Conservation (phyloP, 2,113 vertebrate species). For the Cichladusa arquata region DNA sequence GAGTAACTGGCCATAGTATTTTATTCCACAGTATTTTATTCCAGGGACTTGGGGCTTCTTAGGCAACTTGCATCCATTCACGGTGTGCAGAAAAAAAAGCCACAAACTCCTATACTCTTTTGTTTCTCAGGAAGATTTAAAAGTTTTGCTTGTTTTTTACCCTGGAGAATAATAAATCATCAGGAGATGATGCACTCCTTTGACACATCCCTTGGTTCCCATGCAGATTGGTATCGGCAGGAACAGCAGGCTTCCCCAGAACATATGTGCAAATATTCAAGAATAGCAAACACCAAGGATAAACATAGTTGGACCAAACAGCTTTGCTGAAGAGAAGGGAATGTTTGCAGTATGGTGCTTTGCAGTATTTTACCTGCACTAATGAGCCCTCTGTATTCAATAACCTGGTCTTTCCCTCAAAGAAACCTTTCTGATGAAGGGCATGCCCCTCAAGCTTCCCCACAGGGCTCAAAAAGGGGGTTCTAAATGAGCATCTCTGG, state of each 20-base stretch:
- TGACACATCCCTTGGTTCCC: background rate
- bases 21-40: background rate
- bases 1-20: background rate
- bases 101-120: background rate
- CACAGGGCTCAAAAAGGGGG: fast-evolving
- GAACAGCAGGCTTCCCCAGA: slow-evolving; percentile 62
- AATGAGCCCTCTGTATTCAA: background rate
- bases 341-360: slow-evolving; percentile 13
- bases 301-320: slow-evolving; percentile 21
- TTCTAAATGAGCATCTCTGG: background rate
- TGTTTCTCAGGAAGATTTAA: background rate
- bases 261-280: slow-evolving; percentile 63
- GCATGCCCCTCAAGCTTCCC: background rate
- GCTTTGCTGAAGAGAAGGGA: background rate
- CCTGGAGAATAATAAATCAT: background rate
- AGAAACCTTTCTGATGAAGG: background rate
- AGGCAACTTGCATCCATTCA: background rate
- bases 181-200: background rate
- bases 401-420: background rate
- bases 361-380: background rate
- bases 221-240: background rate
- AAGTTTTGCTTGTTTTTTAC: background rate
- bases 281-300: slow-evolving; percentile 56
- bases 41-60: background rate
- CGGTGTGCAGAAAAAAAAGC: background rate